phyloP scores from a whole-genome alignment of 2,888 invertebrate genomes.

The Drosophila mimetica region DNA sequence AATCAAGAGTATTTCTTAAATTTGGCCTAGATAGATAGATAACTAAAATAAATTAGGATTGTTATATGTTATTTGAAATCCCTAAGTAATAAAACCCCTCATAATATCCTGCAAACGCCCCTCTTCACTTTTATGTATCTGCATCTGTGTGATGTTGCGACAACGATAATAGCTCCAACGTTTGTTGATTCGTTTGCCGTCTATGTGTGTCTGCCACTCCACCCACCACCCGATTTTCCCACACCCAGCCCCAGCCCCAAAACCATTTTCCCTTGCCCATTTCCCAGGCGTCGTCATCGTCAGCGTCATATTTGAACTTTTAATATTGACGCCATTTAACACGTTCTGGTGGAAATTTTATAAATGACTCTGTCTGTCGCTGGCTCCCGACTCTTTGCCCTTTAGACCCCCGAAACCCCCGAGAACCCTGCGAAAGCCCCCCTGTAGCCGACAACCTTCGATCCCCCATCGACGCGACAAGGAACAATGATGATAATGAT shows the following conservation, averaged over 20 bases:
- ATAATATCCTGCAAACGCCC: neutral
- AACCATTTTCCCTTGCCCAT: slow-evolving; percentile 2
- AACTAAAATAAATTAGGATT: too few relatives aligned
- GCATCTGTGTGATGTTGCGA: slow-evolving; percentile 66
- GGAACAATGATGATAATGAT: slow-evolving; percentile 18
- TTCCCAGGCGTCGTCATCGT: slow-evolving; percentile 49
- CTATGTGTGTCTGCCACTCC: slow-evolving; percentile 46
- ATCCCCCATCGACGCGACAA: slow-evolving; percentile 15
- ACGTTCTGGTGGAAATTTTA: slow-evolving; percentile 77
- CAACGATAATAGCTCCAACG: slow-evolving; percentile 77
- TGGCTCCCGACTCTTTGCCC: neutral
- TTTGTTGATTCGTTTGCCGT: slow-evolving; percentile 67
- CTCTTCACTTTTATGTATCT: slow-evolving; percentile 18
- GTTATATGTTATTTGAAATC: too few relatives aligned
- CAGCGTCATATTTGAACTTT: slow-evolving; percentile 79
- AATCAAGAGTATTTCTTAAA: too few relatives aligned
- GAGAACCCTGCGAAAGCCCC: neutral
- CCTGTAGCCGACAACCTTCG: slow-evolving; percentile 8
- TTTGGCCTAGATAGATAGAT: too few relatives aligned
- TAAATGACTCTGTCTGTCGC: slow-evolving; percentile 75
- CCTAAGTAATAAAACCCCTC: neutral
- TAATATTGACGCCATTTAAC: slow-evolving; percentile 79
- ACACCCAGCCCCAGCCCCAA: neutral
- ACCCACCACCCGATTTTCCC: neutral
- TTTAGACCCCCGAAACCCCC: neutral